phyloP scores from a whole-genome alignment of 2,888 invertebrate genomes.

The Pristionchus maxplancki region DNA sequence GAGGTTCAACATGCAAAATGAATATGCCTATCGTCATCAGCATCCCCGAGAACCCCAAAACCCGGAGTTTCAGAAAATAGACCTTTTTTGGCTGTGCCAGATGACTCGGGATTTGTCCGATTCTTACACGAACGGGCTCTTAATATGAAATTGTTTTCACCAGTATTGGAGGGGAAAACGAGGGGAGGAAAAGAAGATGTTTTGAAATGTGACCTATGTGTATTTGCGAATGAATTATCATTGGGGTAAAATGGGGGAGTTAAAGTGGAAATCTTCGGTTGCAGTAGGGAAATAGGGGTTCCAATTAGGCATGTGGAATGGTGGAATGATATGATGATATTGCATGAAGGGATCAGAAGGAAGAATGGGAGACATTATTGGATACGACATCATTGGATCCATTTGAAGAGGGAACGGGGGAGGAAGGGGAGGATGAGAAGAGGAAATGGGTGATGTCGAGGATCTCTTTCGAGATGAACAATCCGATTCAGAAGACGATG shows the following conservation, averaged over 20 bases:
- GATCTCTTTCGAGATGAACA: not conserved
- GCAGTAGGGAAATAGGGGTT: not conserved
- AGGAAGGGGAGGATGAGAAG: not conserved
- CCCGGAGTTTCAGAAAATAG: too few species aligned
- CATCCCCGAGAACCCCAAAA: too few species aligned
- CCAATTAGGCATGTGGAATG: not conserved
- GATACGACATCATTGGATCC: not conserved
- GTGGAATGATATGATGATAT: not conserved
- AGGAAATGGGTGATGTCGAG: slow-evolving; percentile 3
- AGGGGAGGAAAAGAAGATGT: not conserved
- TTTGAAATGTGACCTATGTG: not conserved
- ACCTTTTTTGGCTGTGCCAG: too few species aligned
- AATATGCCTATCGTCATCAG: too few species aligned
- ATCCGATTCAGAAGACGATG: not conserved
- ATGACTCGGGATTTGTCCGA: too few species aligned
- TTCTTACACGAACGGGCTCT: too few species aligned
- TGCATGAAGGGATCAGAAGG: not conserved
- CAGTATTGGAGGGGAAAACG: not conserved
- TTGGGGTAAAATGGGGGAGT: not conserved
- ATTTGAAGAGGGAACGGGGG: not conserved
- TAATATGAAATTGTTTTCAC: too few species aligned
- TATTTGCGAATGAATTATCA: not conserved
- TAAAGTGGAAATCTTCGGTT: not conserved
- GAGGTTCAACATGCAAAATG: too few species aligned
- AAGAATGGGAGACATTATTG: not conserved